Percentiles rank a stretch among this genome's conserved stretches.
Evolutionary conservation across 92 coral and sea anemone species (phyloP).

Genomic region (Metridium senile): DNA sequence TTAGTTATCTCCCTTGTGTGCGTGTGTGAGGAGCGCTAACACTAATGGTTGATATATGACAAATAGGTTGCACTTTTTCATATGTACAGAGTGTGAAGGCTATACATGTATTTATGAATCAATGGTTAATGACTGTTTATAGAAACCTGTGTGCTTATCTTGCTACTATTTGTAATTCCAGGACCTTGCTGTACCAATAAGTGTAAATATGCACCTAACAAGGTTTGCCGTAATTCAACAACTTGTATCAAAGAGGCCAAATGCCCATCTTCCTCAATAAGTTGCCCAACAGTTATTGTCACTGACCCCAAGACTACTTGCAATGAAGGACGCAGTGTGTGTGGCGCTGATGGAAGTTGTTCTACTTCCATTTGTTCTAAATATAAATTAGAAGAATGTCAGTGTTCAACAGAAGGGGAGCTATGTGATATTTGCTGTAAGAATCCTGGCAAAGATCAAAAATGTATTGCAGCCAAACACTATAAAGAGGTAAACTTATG

Average conservation of each 20-base stretch:
- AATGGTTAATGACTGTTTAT: no score
- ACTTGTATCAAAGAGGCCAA: slow-evolving; percentile 62
- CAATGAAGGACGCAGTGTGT: slow-evolving; percentile 63
- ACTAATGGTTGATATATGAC: no score
- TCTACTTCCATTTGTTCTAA: slow-evolving; percentile 68
- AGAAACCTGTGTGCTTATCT: neutral
- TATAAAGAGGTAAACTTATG: slow-evolving; percentile 35
- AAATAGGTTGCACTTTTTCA: no score
- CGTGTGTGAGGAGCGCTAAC: no score
- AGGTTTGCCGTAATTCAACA: slow-evolving; percentile 60
- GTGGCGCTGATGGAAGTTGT: slow-evolving; percentile 77
- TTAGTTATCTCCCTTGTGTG: no score
- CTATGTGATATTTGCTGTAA: slow-evolving; percentile 89
- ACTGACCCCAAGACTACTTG: slow-evolving; percentile 51
- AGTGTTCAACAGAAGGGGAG: slow-evolving; percentile 68
- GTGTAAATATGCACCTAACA: slow-evolving; percentile 51
- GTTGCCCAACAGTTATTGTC: slow-evolving; percentile 57
- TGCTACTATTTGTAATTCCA: neutral
- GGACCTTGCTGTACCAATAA: slow-evolving; percentile 75
- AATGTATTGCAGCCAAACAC: slow-evolving; percentile 53
- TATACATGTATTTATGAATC: no score
- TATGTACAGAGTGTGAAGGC: no score
- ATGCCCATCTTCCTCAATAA: slow-evolving; percentile 59
- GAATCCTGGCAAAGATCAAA: slow-evolving; percentile 35
- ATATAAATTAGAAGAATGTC: slow-evolving; percentile 69